These are phyloP conservation scores for Drosophila kohkoa DNA, from an alignment of 1,140 invertebrate species.

Conservation along the genomic window DNA sequence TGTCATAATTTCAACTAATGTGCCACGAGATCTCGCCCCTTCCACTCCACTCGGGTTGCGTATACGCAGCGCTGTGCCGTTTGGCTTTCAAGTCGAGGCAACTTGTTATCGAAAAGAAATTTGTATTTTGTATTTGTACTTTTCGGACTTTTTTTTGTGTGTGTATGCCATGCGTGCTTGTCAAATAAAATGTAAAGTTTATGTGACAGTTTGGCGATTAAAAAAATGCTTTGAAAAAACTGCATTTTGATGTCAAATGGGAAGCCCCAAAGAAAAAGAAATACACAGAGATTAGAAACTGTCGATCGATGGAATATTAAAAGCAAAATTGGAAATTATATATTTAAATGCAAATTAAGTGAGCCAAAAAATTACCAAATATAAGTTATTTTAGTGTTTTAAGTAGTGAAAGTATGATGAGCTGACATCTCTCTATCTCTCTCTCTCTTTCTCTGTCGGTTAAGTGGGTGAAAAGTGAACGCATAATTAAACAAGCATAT, in stretches of 20 bases:
- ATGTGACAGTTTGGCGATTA: conserved; percentile 83
- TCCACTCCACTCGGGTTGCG: conserved; percentile 18
- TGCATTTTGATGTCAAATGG: conserved; percentile 66
- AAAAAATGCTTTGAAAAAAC: conserved; percentile 66
- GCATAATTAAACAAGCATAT: conserved; percentile 49
- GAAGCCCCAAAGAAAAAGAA: conserved; percentile 18
- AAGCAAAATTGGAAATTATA: conserved; percentile 63
- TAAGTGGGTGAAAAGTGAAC: conserved; percentile 58
- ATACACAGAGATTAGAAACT: conserved; percentile 67
- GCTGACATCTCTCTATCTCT: not conserved
- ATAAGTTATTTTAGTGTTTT: conserved; percentile 82
- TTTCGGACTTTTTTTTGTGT: conserved; percentile 35
- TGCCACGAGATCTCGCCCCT: conserved; percentile 49
- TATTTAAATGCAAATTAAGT: conserved; percentile 79
- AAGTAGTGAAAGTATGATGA: conserved; percentile 71
- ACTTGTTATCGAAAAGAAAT: conserved; percentile 73
- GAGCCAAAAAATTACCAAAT: conserved; percentile 71
- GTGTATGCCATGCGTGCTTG: conserved; percentile 73
- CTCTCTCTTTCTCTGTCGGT: not conserved
- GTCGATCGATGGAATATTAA: conserved; percentile 56
- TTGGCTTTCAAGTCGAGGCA: conserved; percentile 22
- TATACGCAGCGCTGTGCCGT: conserved; percentile 32
- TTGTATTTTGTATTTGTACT: conserved; percentile 36
- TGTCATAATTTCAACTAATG: conserved; percentile 80
- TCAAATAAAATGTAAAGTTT: conserved; percentile 81